Evolutionary conservation across 1,140 invertebrate species (phyloP), one percentile per base, ranked within the genome.

Genomic region (Megathymus violae): DNA sequence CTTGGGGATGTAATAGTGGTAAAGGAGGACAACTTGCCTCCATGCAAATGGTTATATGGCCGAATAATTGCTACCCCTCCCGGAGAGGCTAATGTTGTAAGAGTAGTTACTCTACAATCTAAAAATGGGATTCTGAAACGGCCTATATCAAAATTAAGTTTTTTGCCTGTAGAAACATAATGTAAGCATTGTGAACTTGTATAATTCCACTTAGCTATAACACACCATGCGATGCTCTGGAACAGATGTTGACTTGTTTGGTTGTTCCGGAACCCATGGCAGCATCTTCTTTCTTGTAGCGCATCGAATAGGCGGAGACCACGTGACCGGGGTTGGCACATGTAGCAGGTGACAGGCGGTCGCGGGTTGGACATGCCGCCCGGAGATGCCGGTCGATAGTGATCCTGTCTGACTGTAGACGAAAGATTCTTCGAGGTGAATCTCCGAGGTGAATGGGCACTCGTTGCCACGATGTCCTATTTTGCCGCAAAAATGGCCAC

Each of bases 201-300:
- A n/a, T 15, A 3, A 34, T n/a, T 31, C 47, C 74, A 48, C 16
- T 48, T 19, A 5, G 36, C 19, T 47, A 1, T 3, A 60, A 11
- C 5, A 17, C 1, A n/a, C 47, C 47, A n/a, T 14, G 22, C 7
- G 47, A 4, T 5, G 27, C 0, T n/a, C 17, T 3, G 9, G 6
- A 4, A n/a, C 47, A 50, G 6, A 50, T 0, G 47, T 50, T 50
- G 10, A 50, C 47, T 1, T 50, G 13, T 10, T 50, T 50, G 11
- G 4, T 31, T 0, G 27, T 1, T 4, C 27, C 27, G 27, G 27
- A 4, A 31, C 11, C 7, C 13, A 11, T 1, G 13, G 43, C 9
- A 31, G 0, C 1, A 10, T 64, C 40, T 50, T 69, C 40, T 27
- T 59, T 64, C 15, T 73, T 52, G n/a, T 41, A 56, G 9, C 15